Percentiles rank a stretch among this genome's conserved stretches.
Evolutionary conservation across 1,140 invertebrate species (phyloP).

Genomic region (Drosophila nebulosa): DNA sequence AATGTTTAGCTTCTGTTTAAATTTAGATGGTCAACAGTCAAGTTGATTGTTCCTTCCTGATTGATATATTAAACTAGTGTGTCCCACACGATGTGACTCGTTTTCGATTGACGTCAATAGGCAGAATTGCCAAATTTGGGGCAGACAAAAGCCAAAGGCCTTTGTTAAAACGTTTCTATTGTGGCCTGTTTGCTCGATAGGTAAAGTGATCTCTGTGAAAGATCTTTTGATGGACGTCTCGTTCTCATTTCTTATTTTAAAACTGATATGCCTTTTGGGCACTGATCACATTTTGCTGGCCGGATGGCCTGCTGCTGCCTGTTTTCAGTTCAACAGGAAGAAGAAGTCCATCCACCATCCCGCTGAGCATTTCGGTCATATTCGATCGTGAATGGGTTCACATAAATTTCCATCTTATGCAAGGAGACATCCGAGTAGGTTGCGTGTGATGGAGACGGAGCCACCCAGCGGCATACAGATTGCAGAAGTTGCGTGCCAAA

Average conservation of each 20-base stretch:
- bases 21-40: too few species aligned
- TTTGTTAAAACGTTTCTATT: background rate
- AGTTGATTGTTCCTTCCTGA: background rate
- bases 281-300: constrained; percentile 25
- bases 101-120: background rate
- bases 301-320: constrained; percentile 64
- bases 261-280: background rate
- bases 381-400: constrained; percentile 19
- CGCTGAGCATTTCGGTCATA: constrained; percentile 58
- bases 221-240: background rate
- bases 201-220: background rate
- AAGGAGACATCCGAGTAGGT: constrained; percentile 30
- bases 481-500: constrained; percentile 36
- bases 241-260: background rate
- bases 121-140: background rate
- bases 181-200: background rate
- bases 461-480: constrained; percentile 21
- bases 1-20: too few species aligned
- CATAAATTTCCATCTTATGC: constrained; percentile 51
- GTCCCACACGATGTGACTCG: background rate
- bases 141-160: background rate
- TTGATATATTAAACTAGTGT: background rate
- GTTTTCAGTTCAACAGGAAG: constrained; percentile 70
- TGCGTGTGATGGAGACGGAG: constrained; percentile 45
- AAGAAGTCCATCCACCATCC: constrained; percentile 28